Percentiles rank a stretch among this genome's conserved stretches.
Conservation (phyloP, 1,140 invertebrate species). For the Stenopsyche tienmushanensis region DNA sequence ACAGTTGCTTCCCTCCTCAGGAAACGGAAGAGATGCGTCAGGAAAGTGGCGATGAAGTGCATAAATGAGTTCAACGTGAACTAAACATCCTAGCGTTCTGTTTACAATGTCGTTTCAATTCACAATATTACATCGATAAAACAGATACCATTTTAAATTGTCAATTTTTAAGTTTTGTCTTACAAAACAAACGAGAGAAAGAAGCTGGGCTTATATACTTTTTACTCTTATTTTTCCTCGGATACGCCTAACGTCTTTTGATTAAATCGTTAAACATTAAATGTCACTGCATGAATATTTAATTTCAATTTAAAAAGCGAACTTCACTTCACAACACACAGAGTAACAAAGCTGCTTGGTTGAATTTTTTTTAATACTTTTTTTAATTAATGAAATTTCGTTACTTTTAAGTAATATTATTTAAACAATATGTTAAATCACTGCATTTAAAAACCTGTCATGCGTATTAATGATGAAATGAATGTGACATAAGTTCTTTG, state of each 20-base stretch:
- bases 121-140: conserved; percentile 1
- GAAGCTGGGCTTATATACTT: background rate
- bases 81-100: conserved; percentile 16
- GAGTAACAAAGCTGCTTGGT: background rate
- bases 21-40: conserved; percentile 10
- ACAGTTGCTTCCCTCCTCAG: background rate
- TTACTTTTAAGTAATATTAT: too few relatives aligned
- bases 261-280: too few relatives aligned
- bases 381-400: too few relatives aligned
- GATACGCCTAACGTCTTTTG: too few relatives aligned
- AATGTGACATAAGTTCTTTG: too few relatives aligned
- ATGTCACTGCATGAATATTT: background rate
- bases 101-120: conserved; percentile 1
- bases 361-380: background rate
- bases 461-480: too few relatives aligned
- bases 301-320: background rate
- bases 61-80: conserved; percentile 20
- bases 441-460: background rate
- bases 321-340: background rate
- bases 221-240: too few relatives aligned
- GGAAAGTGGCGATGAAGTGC: background rate
- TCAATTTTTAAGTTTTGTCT: background rate
- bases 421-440: background rate
- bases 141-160: background rate
- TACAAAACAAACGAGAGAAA: background rate